Evolutionary conservation across 2,888 invertebrate genomes (phyloP).

Genomic region (Athetis lepigone): DNA sequence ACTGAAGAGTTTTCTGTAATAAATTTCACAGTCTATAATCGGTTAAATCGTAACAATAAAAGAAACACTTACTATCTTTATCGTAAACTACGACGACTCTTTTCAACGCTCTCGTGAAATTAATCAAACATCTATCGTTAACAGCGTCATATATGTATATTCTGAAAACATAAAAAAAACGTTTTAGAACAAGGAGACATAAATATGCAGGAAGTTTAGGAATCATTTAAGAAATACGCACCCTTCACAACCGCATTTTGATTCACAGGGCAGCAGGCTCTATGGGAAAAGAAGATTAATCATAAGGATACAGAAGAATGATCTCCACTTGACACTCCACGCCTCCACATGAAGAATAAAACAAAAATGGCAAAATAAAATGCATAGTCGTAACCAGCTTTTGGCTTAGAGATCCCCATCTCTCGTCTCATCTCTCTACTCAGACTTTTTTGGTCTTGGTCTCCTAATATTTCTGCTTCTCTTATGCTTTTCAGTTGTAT

Average conservation of each 20-base stretch:
- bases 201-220: neutral
- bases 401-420: no score
- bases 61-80: slow-evolving; percentile 40
- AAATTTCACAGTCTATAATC: neutral
- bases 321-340: neutral
- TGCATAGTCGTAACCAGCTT: no score
- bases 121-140: slow-evolving; percentile 72
- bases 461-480: no score
- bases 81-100: slow-evolving; percentile 43
- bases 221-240: slow-evolving; percentile 50
- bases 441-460: no score
- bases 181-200: neutral
- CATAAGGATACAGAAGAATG: neutral
- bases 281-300: slow-evolving; percentile 9
- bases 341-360: neutral
- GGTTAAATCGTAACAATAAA: neutral
- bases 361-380: neutral
- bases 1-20: neutral
- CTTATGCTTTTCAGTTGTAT: no score
- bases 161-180: slow-evolving; percentile 65
- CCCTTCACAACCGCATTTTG: slow-evolving; percentile 77
- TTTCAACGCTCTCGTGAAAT: slow-evolving; percentile 70
- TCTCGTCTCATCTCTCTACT: no score
- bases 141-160: slow-evolving; percentile 74
- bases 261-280: slow-evolving; percentile 56